A percentile compares a stretch with the other conserved stretches of the same genome.
phyloP scores from a whole-genome alignment of 2,888 invertebrate genomes.

The Eupithecia pulchellata region DNA sequence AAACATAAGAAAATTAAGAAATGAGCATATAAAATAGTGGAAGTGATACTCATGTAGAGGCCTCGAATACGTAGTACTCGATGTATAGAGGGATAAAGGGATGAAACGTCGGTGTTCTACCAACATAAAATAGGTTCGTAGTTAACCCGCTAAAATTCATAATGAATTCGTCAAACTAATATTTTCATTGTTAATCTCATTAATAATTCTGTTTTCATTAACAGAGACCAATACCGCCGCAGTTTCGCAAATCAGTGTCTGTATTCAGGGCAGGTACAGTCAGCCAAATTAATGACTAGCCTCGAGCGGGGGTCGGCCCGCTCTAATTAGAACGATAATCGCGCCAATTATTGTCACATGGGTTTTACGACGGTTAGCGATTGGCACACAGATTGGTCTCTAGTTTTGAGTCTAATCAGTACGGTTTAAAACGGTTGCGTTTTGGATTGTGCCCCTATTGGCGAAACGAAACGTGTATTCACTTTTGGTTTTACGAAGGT shows the following conservation, averaged over 20 bases:
- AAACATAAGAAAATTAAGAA: too few relatives aligned
- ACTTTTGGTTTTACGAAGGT: neutral
- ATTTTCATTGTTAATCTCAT: too few relatives aligned
- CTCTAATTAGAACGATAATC: slow-evolving; percentile 41
- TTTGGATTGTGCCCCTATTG: neutral
- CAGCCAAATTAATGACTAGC: slow-evolving; percentile 26
- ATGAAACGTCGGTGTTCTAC: too few relatives aligned
- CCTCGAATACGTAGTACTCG: too few relatives aligned
- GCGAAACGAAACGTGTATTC: neutral
- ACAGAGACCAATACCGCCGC: neutral
- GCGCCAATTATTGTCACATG: slow-evolving; percentile 39
- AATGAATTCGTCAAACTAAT: too few relatives aligned
- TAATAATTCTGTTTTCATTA: neutral
- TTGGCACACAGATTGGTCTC: neutral
- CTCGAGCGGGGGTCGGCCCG: slow-evolving; percentile 23
- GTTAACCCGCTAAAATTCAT: too few relatives aligned
- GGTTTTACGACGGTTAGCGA: slow-evolving; percentile 23
- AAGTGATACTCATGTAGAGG: too few relatives aligned
- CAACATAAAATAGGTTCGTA: too few relatives aligned
- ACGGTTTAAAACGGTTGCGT: neutral
- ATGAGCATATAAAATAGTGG: too few relatives aligned
- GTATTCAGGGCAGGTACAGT: slow-evolving; percentile 13
- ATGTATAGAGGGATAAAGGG: too few relatives aligned
- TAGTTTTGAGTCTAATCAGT: slow-evolving; percentile 4
- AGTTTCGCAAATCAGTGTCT: neutral